phyloP scores from a whole-genome alignment of 2,113 vertebrate species.

The Aviceda subcristata region DNA sequence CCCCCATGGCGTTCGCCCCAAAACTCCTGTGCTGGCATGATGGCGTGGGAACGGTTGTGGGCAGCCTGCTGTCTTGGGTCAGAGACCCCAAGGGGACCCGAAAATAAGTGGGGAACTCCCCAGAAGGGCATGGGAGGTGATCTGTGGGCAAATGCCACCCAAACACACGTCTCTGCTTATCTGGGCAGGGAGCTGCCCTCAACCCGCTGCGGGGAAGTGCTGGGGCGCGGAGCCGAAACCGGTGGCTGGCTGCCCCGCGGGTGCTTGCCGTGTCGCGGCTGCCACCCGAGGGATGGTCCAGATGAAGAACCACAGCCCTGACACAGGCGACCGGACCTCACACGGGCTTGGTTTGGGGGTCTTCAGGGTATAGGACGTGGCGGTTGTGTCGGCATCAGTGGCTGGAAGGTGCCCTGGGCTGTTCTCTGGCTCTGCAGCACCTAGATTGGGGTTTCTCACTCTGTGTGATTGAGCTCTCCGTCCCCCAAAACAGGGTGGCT shows the following conservation, averaged over 20 bases:
- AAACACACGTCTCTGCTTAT: background rate
- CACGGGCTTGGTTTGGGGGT: background rate
- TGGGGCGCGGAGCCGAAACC: background rate
- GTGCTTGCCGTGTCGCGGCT: fast-evolving
- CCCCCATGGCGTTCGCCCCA: background rate
- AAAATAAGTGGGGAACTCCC: too few species aligned
- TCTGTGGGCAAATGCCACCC: background rate
- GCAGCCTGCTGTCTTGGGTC: fast-evolving
- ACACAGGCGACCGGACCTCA: background rate
- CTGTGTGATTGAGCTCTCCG: background rate
- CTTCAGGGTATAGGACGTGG: background rate
- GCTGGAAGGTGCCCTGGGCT: background rate
- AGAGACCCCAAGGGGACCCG: background rate
- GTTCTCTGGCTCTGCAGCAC: background rate
- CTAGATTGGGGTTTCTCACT: background rate
- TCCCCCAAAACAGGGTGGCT: background rate
- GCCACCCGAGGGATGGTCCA: background rate
- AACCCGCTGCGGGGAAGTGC: fast-evolving
- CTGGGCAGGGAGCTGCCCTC: background rate
- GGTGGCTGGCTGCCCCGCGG: background rate
- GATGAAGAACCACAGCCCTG: background rate
- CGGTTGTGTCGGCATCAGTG: background rate
- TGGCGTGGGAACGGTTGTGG: fast-evolving
- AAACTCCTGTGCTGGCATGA: background rate
- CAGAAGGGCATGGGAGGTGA: background rate